Base-by-base conservation (phyloP, 2,888 invertebrate genomes). In the Melanostoma scalare region DNA sequence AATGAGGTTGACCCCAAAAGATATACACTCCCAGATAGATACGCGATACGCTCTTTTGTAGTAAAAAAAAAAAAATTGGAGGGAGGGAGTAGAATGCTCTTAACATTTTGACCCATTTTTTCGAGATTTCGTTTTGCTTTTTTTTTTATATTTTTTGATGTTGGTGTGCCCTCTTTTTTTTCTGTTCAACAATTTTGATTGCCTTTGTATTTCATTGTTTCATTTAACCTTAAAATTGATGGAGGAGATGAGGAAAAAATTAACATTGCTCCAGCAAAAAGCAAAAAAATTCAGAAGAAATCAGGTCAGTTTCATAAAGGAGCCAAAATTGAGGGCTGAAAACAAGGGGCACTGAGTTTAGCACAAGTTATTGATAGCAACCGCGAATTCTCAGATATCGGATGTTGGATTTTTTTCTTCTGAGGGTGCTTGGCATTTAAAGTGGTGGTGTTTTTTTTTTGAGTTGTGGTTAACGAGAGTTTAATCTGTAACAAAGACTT, bases 101-200 rank as follows among this genome's bases (percentile, higher is more conserved):
- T 68, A 72, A 81, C 77, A 81, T 60, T 81, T 58, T 82, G 82
- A 82, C 82, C 82, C 69, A 82, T 78, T 73, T 78, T 84, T 73
- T 81, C n/a, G 40, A 20, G 60, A 61, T 31, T 68, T 56, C 20
- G 48, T 50, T 48, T 63, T 44, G 52, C 36, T 48, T 53, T 20
- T 71, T 20, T 71, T 38, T 50, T 38, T 36, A 42, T 33, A 30
- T 69, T 67, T 58, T 20, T 52, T 69, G 31, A 44, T 74, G 31
- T 72, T 71, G 35, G 61, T 75, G 46, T 56, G 56, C 71, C 56
- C 31, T 48, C 68, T 68, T 68, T 60, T 46, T 10, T 53, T 52
- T 53, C 65, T 50, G 52, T 60, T 63, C 58, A 67, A 52, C 33
- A 40, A 44, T 53, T 50, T 68, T 52, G 60, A 69, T 81, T 63